Evolutionary conservation across 2,113 vertebrate genomes (phyloP).

Genomic region (human): GRCh38 chr2:86046001-86046500

Average conservation of each 20-base stretch:
- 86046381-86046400: neutral
- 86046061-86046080: neutral
- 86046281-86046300: too few relatives aligned
- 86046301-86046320: neutral
- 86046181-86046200: too few relatives aligned
- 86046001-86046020: neutral
- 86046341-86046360: neutral
- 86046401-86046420: neutral
- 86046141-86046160: neutral
- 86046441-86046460: neutral
- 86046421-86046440: neutral
- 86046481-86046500: neutral
- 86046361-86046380: neutral
- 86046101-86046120: neutral
- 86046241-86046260: too few relatives aligned
- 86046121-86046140: neutral
- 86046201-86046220: too few relatives aligned
- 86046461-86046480: neutral
- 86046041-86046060: neutral
- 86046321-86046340: neutral
- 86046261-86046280: too few relatives aligned
- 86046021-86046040: neutral
- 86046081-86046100: neutral
- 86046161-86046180: too few relatives aligned
- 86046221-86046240: too few relatives aligned